Evolutionary conservation across 2,888 invertebrate genomes (phyloP).

Genomic region (Malthinus seriepunctatus): DNA sequence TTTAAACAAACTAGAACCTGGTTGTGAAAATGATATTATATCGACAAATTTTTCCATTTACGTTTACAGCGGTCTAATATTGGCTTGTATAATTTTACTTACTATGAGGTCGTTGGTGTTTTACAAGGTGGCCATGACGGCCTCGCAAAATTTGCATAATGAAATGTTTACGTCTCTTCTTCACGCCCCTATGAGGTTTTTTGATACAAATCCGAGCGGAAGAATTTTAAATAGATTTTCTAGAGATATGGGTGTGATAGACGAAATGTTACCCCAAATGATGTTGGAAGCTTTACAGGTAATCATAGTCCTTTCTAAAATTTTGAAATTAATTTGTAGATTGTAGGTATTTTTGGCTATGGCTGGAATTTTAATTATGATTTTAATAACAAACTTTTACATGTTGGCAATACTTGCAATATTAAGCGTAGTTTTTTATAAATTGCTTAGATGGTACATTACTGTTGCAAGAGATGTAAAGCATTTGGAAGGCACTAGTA

Average conservation of each 20-base stretch:
- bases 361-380: slow-evolving; percentile 69
- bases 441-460: slow-evolving; percentile 67
- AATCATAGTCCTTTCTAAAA: no score
- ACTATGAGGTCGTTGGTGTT: slow-evolving; percentile 65
- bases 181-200: slow-evolving; percentile 81
- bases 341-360: slow-evolving; percentile 64
- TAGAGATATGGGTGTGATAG: slow-evolving; percentile 70
- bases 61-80: slow-evolving; percentile 50
- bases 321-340: no score
- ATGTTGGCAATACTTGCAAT: slow-evolving; percentile 64
- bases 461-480: slow-evolving; percentile 72
- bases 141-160: slow-evolving; percentile 78
- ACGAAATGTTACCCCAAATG: slow-evolving; percentile 60
- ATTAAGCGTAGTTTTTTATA: slow-evolving; percentile 64
- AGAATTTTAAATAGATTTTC: slow-evolving; percentile 75
- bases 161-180: slow-evolving; percentile 82
- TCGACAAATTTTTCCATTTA: slow-evolving; percentile 42
- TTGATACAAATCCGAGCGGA: slow-evolving; percentile 83
- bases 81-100: slow-evolving; percentile 50
- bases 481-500: slow-evolving; percentile 60
- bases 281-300: slow-evolving; percentile 60
- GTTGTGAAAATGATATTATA: no score
- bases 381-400: slow-evolving; percentile 68
- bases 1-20: no score
- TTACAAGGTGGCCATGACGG: slow-evolving; percentile 68